Evolutionary conservation across 2,888 invertebrate genomes (phyloP).

Genomic region (Xanthorhoe designata): DNA sequence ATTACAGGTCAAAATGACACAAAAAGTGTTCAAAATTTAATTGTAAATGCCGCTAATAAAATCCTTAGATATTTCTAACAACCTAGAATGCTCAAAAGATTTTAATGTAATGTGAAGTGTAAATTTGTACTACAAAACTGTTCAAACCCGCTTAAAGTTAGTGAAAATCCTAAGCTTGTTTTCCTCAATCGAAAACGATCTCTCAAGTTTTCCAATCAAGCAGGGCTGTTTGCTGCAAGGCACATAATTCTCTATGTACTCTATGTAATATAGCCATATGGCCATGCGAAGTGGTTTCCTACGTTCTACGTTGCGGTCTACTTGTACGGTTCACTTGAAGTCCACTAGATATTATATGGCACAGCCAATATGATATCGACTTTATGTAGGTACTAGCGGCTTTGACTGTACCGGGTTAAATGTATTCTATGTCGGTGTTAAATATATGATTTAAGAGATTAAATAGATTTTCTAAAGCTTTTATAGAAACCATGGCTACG

Average conservation of each 20-base stretch:
- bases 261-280: neutral
- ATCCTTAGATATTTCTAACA: too few species aligned
- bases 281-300: neutral
- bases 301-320: neutral
- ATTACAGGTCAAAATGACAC: too few species aligned
- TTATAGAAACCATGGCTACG: too few species aligned
- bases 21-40: too few species aligned
- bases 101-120: too few species aligned
- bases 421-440: too few species aligned
- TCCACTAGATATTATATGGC: neutral
- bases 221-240: neutral
- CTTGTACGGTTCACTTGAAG: neutral
- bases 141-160: neutral
- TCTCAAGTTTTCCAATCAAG: neutral
- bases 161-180: neutral
- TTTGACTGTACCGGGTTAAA: neutral
- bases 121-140: neutral
- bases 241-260: neutral
- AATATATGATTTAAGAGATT: too few species aligned
- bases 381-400: neutral
- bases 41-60: too few species aligned
- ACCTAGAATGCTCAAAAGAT: too few species aligned
- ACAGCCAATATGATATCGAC: neutral
- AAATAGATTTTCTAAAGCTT: too few species aligned
- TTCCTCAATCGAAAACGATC: neutral